Conservation (phyloP, 2,113 vertebrate species). For the Psittacula cyanocephala region DNA sequence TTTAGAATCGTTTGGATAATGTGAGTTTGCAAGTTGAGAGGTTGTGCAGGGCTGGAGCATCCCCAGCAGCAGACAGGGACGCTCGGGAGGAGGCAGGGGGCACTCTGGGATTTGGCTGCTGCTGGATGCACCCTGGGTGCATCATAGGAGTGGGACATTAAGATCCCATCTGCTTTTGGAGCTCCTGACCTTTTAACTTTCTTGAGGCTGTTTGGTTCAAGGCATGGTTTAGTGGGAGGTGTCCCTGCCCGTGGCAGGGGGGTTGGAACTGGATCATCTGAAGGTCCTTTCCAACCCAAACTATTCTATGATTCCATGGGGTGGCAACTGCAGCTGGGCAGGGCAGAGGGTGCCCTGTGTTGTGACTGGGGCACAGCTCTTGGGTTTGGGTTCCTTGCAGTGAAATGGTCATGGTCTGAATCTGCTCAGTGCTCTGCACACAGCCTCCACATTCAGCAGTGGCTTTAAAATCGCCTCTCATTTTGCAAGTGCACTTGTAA, state of each 20-base stretch:
- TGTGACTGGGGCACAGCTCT: neutral
- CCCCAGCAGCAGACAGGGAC: neutral
- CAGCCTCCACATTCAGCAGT: neutral
- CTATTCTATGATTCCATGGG: too few species aligned
- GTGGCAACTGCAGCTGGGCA: neutral
- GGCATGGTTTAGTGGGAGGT: accelerated
- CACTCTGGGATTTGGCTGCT: neutral
- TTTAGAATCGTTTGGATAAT: neutral
- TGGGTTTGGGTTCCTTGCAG: neutral
- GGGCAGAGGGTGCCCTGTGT: neutral
- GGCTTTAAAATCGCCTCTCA: neutral
- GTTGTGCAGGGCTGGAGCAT: accelerated
- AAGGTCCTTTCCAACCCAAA: too few species aligned
- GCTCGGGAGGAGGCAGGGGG: neutral
- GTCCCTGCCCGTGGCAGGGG: too few species aligned
- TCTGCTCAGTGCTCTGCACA: neutral
- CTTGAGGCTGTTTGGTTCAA: accelerated
- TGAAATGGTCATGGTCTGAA: accelerated
- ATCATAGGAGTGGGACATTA: accelerated
- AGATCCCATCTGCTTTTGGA: neutral
- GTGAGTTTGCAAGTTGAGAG: neutral
- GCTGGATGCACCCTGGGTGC: neutral
- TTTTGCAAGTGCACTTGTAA: neutral
- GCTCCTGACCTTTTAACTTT: neutral
- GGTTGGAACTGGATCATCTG: too few species aligned